Conservation (phyloP, 2,888 invertebrate genomes). For the Deilephila elpenor region DNA sequence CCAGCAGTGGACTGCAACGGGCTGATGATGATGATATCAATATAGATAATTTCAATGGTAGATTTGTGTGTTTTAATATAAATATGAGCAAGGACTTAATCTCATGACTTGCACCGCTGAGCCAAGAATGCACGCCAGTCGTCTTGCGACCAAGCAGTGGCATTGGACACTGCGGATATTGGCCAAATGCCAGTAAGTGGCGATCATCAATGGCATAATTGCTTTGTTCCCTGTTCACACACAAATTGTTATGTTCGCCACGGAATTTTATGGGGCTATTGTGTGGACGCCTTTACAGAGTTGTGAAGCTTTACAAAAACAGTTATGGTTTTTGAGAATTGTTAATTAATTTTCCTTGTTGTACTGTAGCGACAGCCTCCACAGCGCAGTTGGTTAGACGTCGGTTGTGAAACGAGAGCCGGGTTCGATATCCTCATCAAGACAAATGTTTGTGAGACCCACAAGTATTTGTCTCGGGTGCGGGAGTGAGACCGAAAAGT, state of each 20-base stretch:
- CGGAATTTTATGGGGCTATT: constrained; percentile 23
- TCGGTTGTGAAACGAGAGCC: too few species aligned
- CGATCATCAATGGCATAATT: constrained; percentile 54
- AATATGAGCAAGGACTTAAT: background rate
- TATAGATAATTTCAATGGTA: too few species aligned
- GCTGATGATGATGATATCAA: too few species aligned
- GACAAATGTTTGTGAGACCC: too few species aligned
- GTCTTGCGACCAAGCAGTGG: constrained; percentile 21
- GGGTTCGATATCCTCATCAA: too few species aligned
- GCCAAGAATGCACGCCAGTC: constrained; percentile 19
- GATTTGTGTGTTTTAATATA: too few species aligned
- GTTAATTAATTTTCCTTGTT: constrained; percentile 4
- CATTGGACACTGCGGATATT: constrained; percentile 38
- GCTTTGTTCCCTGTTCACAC: constrained; percentile 39
- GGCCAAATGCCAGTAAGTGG: constrained; percentile 50
- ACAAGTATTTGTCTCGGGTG: too few species aligned
- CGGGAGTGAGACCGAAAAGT: too few species aligned
- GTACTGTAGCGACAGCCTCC: too few species aligned
- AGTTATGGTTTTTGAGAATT: background rate
- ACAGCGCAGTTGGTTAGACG: background rate
- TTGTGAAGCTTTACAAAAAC: background rate
- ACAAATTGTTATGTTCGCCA: constrained; percentile 25
- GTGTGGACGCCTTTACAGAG: background rate
- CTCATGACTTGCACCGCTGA: constrained; percentile 29
- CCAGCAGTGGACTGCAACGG: too few species aligned